phyloP scores from a whole-genome alignment of 1,140 invertebrate species.

The Copidosoma floridanum region DNA sequence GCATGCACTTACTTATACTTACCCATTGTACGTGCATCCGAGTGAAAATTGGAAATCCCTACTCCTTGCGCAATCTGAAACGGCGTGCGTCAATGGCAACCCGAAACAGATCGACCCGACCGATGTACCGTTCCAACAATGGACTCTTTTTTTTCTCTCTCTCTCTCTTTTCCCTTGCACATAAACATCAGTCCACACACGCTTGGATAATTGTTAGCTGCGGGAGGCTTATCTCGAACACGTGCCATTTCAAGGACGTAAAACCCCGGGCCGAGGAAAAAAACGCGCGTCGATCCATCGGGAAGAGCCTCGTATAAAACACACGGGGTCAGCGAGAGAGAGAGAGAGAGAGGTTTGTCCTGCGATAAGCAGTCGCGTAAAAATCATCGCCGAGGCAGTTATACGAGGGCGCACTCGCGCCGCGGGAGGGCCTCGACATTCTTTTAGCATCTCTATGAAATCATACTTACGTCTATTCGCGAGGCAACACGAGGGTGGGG shows the following conservation, averaged over 20 bases:
- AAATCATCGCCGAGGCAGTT: too few species aligned
- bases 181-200: constrained; percentile 16
- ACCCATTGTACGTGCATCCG: neutral
- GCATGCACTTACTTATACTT: too few species aligned
- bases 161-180: neutral
- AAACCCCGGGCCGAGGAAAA: neutral
- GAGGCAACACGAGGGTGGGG: neutral
- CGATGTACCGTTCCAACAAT: constrained; percentile 17
- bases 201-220: constrained; percentile 22
- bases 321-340: neutral
- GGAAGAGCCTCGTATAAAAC: neutral
- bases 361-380: too few species aligned
- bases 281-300: too few species aligned
- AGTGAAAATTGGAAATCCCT: too few species aligned
- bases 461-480: constrained; percentile 36
- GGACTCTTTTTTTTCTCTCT: constrained; percentile 7
- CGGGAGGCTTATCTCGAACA: constrained; percentile 23
- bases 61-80: too few species aligned
- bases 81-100: neutral
- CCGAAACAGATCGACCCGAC: neutral
- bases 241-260: constrained; percentile 14
- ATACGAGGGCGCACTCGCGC: too few species aligned
- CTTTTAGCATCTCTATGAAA: constrained; percentile 42
- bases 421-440: constrained; percentile 29
- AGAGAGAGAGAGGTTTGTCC: too few species aligned